A percentile compares a stretch with the other conserved stretches of the same genome.
phyloP scores from a whole-genome alignment of 2,113 vertebrate species.

The Aix galericulata region DNA sequence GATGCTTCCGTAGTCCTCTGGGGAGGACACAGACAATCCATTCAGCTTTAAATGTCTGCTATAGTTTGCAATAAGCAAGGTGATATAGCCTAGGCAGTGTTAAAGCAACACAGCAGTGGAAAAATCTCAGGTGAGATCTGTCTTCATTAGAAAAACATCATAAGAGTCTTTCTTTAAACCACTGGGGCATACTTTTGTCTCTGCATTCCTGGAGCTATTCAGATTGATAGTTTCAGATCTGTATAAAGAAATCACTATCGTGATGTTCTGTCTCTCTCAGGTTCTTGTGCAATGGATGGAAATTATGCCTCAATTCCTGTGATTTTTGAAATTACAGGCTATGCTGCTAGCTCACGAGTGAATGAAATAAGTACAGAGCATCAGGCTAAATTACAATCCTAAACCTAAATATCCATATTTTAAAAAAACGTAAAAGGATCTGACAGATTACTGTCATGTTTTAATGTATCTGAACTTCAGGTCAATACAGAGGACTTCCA shows the following conservation, averaged over 20 bases:
- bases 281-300: neutral
- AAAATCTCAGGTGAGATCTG: neutral
- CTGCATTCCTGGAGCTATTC: neutral
- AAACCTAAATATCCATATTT: neutral
- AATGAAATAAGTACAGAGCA: neutral
- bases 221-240: neutral
- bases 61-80: no score
- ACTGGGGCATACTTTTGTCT: neutral
- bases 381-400: neutral
- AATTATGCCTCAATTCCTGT: neutral
- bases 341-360: neutral
- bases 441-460: neutral
- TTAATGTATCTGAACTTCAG: neutral
- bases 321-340: neutral
- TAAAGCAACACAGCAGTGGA: neutral
- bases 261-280: neutral
- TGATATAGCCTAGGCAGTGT: neutral
- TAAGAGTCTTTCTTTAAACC: neutral
- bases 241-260: neutral
- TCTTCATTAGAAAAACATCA: neutral
- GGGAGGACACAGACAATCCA: neutral
- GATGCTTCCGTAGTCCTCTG: neutral
- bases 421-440: neutral
- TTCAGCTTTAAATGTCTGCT: neutral
- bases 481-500: neutral